These are phyloP conservation scores for Microcebus lehilahytsara DNA, from an alignment of 2,113 vertebrate genomes.

Conservation along the genomic window DNA sequence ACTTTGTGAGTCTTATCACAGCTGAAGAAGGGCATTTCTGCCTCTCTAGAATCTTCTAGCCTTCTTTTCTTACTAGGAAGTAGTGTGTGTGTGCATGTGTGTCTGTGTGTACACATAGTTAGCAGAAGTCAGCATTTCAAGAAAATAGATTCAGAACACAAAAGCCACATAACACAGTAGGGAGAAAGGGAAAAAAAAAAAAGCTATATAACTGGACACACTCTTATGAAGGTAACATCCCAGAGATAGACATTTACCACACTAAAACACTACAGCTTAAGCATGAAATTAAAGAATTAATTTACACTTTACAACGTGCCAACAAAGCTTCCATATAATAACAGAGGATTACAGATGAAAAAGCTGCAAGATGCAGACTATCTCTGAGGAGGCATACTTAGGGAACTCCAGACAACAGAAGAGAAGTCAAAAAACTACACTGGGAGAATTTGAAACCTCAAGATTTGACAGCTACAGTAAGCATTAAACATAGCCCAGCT, in stretches of 20 bases:
- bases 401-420: neutral
- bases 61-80: neutral
- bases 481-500: neutral
- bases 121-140: neutral
- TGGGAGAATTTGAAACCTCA: neutral
- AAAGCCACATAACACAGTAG: neutral
- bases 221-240: neutral
- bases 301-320: accelerated
- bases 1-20: neutral
- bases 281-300: neutral
- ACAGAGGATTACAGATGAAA: neutral
- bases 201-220: neutral
- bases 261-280: neutral
- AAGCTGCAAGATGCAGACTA: neutral
- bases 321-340: too few species aligned
- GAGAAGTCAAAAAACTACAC: neutral
- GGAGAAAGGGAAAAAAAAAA: neutral
- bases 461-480: neutral
- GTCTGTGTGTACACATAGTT: too few species aligned
- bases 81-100: neutral
- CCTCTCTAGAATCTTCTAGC: neutral
- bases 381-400: neutral
- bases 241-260: neutral
- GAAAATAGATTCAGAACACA: neutral
- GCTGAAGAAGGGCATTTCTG: neutral